A percentile compares a stretch with the other conserved stretches of the same genome.
phyloP scores from a whole-genome alignment of 2,113 vertebrate species.

The Corythaeola cristata region DNA sequence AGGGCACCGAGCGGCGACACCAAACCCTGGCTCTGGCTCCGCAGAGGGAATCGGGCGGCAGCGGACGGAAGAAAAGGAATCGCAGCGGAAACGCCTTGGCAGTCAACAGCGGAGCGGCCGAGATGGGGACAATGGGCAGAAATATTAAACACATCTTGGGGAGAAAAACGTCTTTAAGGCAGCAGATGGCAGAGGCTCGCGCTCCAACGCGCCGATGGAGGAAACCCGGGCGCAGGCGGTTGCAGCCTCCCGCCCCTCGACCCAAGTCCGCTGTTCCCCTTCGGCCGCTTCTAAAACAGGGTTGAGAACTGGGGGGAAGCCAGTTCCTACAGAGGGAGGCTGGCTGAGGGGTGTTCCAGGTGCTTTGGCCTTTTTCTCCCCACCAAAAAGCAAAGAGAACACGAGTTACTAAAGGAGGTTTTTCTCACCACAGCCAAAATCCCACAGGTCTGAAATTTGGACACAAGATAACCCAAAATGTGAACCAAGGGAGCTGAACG shows the following conservation, averaged over 20 bases:
- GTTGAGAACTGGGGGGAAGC: not conserved
- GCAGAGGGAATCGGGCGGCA: not conserved
- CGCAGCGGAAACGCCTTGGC: not conserved
- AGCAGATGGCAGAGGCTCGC: not conserved
- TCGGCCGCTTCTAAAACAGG: not conserved
- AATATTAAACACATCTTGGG: not conserved
- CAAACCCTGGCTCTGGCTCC: fast-evolving
- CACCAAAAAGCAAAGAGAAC: not conserved
- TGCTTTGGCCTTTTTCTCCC: not conserved
- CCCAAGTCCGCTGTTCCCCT: not conserved
- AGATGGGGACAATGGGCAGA: fast-evolving
- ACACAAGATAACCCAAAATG: not conserved
- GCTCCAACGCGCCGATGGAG: fast-evolving
- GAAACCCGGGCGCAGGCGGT: not conserved
- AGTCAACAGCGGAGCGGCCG: not conserved
- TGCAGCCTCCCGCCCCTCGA: not conserved
- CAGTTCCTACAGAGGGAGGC: not conserved
- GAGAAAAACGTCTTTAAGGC: fast-evolving
- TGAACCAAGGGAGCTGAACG: not conserved
- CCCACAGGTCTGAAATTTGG: not conserved
- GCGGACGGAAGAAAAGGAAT: not conserved
- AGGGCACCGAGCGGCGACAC: fast-evolving
- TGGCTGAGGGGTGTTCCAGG: not conserved
- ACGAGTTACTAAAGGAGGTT: fast-evolving
- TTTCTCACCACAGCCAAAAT: not conserved